Conservation (phyloP, 1,140 invertebrate genomes). For the Brachionus koreanus region DNA sequence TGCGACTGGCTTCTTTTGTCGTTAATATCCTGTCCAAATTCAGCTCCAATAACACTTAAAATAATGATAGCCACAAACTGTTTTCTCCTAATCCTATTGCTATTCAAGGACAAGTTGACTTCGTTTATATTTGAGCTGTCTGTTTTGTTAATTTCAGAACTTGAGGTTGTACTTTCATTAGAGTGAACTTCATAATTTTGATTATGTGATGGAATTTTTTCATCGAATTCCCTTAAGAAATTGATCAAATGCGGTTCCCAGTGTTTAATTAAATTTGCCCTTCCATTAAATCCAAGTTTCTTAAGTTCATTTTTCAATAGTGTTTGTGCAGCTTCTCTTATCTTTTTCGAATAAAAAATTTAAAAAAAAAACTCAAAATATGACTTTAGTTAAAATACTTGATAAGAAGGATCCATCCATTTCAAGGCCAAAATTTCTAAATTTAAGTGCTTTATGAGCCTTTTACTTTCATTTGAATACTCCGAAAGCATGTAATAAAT, state of each 20-base stretch:
- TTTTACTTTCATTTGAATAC: constrained; percentile 70
- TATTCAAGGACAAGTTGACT: constrained; percentile 50
- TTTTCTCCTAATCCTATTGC: constrained; percentile 75
- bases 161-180: not conserved
- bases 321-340: constrained; percentile 89
- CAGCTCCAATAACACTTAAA: constrained; percentile 90
- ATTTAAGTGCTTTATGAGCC: constrained; percentile 70
- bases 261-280: constrained; percentile 82
- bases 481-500: constrained; percentile 94
- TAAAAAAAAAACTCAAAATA: not conserved
- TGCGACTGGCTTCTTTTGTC: constrained; percentile 49
- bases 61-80: constrained; percentile 95
- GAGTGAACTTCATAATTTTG: constrained; percentile 49
- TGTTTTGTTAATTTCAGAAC: constrained; percentile 45
- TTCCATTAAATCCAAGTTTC: constrained; percentile 81
- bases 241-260: constrained; percentile 90
- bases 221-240: constrained; percentile 65
- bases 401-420: constrained; percentile 97
- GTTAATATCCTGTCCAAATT: constrained; percentile 80
- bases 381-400: constrained; percentile 63
- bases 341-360: constrained; percentile 56
- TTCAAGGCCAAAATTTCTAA: constrained; percentile 92
- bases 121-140: constrained; percentile 49
- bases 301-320: constrained; percentile 85
- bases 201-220: constrained; percentile 58